Base-by-base conservation (phyloP, 2,888 invertebrate species). In the Drosophila dives region DNA sequence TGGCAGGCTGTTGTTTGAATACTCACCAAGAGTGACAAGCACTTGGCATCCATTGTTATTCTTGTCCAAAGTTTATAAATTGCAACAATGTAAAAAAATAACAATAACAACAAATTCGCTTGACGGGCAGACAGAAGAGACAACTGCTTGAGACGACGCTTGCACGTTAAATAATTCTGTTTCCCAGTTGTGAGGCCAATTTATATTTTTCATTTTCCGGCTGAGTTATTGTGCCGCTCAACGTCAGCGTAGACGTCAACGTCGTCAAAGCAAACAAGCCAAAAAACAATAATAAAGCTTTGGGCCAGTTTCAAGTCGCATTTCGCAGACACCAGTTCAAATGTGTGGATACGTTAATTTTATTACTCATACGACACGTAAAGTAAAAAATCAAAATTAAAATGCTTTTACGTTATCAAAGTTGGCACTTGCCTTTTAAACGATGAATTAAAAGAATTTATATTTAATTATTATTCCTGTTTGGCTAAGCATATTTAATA, bases 141-240 rank as follows among this genome's bases (percentile, higher is more conserved):
- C 82, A 77, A 85, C 90, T 77, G 78, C 64, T 74, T 78, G 75
- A 70, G 49, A 45, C 85, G 70, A 65, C 82, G 85, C 68, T 89
- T 78, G 72, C 74, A 80, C 79, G 77, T 89, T 83, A 83, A 91
- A 83, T 92, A 91, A 90, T 90, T 82, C 87, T 82, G 76, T 81
- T 85, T 91, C 90, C 82, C 89, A 91, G 72, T 78, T 75, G 73
- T 66, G 80, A 69, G 85, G 82, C 86, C 91, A 91, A 92, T 91
- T 91, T 91, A 91, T 91, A 91, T 91, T 85, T 89, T 89, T 86
- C 83, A 89, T 87, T 91, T 91, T 91, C 91, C 91, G 90, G 91
- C 86, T 91, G 91, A 91, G 91, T 91, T 91, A 81, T 71, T 73
- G 70, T 80, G 79, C 69, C 80, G 77, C 75, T 81, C 69, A 74